Evolutionary conservation across 2,113 vertebrate species (phyloP).

Genomic region (Psephotus haematonotus): DNA sequence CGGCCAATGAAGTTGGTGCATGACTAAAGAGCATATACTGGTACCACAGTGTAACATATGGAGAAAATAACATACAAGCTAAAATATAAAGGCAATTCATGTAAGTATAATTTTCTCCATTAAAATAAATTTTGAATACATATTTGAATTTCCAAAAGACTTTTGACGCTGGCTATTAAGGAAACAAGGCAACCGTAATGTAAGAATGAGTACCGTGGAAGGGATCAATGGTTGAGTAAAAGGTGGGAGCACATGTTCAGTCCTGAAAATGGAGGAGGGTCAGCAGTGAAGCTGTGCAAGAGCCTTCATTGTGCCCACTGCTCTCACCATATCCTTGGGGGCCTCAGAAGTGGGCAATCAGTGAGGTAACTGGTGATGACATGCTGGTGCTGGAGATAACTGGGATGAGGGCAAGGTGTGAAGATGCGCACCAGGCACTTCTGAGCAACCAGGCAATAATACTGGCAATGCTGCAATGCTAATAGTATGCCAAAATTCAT

Average conservation of each 20-base stretch:
- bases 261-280: fast-evolving
- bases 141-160: not conserved
- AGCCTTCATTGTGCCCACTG: not conserved
- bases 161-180: not conserved
- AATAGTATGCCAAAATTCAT: not conserved
- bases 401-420: not conserved
- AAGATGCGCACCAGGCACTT: not conserved
- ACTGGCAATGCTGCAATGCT: not conserved
- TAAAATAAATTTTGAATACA: not conserved
- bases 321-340: not conserved
- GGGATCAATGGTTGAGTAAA: not conserved
- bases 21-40: not conserved
- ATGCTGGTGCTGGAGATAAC: not conserved
- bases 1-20: not conserved
- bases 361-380: not conserved
- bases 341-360: not conserved
- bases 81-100: not conserved
- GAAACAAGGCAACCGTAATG: not conserved
- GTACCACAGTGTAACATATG: not conserved
- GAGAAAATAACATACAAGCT: not conserved
- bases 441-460: not conserved
- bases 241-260: not conserved
- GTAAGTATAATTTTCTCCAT: not conserved
- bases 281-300: not conserved
- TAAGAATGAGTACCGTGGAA: not conserved